A percentile compares a stretch with the other conserved stretches of the same genome.
phyloP scores from a whole-genome alignment of 2,888 invertebrate genomes.

The Hydriomena furcata region DNA sequence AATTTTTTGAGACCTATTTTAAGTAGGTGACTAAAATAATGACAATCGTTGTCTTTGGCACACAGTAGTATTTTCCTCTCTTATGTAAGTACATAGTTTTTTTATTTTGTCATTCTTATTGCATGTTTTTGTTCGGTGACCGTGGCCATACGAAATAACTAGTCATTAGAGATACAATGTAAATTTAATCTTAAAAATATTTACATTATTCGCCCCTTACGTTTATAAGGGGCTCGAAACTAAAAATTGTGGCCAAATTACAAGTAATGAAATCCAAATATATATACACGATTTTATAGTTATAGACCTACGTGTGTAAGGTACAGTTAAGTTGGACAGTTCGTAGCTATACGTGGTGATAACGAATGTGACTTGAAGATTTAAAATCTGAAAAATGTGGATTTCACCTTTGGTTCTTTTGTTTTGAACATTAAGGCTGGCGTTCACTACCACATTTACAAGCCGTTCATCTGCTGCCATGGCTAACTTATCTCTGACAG shows the following conservation, averaged over 20 bases:
- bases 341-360: conserved; percentile 32
- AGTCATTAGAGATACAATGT: conserved; percentile 81
- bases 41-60: conserved; percentile 9
- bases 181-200: conserved; percentile 78
- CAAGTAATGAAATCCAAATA: conserved; percentile 80
- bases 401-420: conserved; percentile 22
- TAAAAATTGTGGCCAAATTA: conserved; percentile 83
- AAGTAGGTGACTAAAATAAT: conserved; percentile 6
- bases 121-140: conserved; percentile 51
- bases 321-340: conserved; percentile 34
- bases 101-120: conserved; percentile 37
- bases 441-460: conserved; percentile 6
- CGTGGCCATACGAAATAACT: conserved; percentile 81
- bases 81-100: conserved; percentile 23
- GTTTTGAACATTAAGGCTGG: conserved; percentile 8
- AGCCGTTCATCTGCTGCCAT: no score
- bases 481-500: no score
- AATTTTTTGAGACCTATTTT: conserved; percentile 23
- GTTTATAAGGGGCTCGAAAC: conserved; percentile 70
- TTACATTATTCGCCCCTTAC: conserved; percentile 75
- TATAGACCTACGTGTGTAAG: conserved; percentile 59
- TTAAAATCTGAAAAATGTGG: conserved; percentile 25
- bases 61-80: conserved; percentile 4
- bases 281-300: conserved; percentile 79
- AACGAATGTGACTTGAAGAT: conserved; percentile 32